These are phyloP conservation scores for Megaceryle torquata DNA, from an alignment of 2,113 vertebrate genomes.

Conservation along the genomic window DNA sequence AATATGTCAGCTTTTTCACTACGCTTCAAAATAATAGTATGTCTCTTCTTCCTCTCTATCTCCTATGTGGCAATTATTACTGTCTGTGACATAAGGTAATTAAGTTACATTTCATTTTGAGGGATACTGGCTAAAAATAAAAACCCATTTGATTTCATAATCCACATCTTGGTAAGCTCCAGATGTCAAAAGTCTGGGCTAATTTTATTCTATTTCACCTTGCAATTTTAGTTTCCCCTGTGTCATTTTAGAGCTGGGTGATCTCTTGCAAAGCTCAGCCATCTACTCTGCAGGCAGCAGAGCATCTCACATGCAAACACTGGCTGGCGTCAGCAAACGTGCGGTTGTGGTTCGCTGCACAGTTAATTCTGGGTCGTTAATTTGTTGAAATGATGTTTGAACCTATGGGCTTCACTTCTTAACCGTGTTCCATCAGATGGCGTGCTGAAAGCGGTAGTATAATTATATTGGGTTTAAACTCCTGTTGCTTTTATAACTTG, in stretches of 20 bases:
- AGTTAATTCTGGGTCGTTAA: conserved; percentile 58
- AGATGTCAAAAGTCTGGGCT: neutral
- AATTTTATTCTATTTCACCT: neutral
- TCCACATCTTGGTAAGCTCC: neutral
- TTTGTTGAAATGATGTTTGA: conserved; percentile 60
- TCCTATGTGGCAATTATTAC: neutral
- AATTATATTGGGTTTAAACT: neutral
- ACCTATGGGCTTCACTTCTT: neutral
- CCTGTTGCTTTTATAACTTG: neutral
- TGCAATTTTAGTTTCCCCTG: neutral
- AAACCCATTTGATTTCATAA: neutral
- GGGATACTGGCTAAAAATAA: neutral
- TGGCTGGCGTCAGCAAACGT: conserved; percentile 63
- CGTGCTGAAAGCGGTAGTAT: neutral
- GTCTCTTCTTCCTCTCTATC: neutral
- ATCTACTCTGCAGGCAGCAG: neutral
- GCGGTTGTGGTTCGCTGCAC: conserved; percentile 39
- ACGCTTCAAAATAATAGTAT: neutral
- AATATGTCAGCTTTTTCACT: neutral
- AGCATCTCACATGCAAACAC: conserved; percentile 28
- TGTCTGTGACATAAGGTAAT: neutral
- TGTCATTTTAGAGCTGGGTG: neutral
- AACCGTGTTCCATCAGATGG: neutral
- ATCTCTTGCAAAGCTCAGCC: neutral
- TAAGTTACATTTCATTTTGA: neutral